Percentiles rank a stretch among this genome's conserved stretches.
Evolutionary conservation across 2,797 vertebrate species (phyloP).

Genomic region (Poecile montanus): DNA sequence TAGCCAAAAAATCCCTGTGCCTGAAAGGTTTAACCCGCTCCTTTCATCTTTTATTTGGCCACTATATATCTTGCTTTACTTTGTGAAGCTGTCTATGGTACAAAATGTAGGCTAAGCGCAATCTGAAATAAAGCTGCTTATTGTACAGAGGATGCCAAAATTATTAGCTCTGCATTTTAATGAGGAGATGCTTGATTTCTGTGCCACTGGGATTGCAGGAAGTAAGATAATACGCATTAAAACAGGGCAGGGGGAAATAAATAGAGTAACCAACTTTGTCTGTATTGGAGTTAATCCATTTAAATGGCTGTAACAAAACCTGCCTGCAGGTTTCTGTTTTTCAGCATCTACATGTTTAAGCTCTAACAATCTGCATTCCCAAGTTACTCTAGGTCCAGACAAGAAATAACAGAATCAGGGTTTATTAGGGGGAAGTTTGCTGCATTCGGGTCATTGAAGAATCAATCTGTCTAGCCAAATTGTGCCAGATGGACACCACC

Average conservation of each 20-base stretch:
- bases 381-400: background rate
- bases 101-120: background rate
- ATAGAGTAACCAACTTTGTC: background rate
- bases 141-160: constrained; percentile 12
- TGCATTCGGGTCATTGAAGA: background rate
- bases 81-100: background rate
- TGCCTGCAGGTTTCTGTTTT: background rate
- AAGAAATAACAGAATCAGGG: background rate
- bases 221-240: constrained; percentile 8
- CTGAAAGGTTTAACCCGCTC: background rate
- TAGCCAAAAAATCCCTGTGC: fast-evolving
- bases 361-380: background rate
- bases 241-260: background rate
- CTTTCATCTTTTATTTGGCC: background rate
- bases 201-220: background rate
- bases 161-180: constrained; percentile 46
- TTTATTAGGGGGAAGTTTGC: background rate
- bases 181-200: constrained; percentile 10
- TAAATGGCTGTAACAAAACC: constrained; percentile 10
- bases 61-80: background rate
- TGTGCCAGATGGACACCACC: background rate
- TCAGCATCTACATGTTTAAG: background rate
- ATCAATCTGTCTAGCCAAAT: background rate
- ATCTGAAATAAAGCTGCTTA: constrained; percentile 39
- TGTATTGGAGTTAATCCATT: background rate